phyloP scores from a whole-genome alignment of 2,888 invertebrate species.

The Axea sp. region DNA sequence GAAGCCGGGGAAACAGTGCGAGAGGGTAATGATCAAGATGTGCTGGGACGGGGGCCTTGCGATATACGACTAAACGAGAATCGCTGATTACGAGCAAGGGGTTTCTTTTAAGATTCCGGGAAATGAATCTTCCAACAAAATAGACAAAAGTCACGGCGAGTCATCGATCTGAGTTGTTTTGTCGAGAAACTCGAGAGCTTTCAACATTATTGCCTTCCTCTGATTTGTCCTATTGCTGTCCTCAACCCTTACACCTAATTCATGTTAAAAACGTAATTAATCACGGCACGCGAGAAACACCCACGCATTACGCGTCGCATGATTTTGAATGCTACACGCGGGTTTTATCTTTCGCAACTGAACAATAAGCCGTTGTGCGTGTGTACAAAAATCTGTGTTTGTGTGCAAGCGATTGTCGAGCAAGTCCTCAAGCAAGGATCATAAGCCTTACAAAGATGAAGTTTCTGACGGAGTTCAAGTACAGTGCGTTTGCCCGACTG shows the following conservation, averaged over 20 bases:
- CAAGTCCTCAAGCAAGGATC: conserved; percentile 9
- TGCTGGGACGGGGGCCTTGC: conserved; percentile 3
- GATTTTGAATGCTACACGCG: too few species aligned
- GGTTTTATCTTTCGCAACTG: too few species aligned
- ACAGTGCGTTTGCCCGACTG: conserved; percentile 32
- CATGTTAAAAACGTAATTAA: too few species aligned
- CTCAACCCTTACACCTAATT: too few species aligned
- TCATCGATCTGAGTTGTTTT: conserved; percentile 26
- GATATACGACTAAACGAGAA: conserved; percentile 26
- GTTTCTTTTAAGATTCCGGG: conserved; percentile 33
- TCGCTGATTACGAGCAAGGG: conserved; percentile 34
- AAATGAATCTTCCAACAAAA: conserved; percentile 21
- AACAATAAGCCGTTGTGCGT: too few species aligned
- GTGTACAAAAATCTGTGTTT: too few species aligned
- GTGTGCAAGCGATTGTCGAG: conserved; percentile 14
- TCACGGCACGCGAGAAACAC: too few species aligned
- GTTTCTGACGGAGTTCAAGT: conserved; percentile 33
- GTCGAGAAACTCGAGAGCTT: conserved; percentile 15
- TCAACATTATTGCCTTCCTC: conserved; percentile 25
- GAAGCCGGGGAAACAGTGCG: conserved; percentile 9
- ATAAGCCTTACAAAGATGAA: conserved; percentile 30
- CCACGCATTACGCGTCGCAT: too few species aligned
- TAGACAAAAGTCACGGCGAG: conserved; percentile 24
- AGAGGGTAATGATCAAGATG: conserved; percentile 22
- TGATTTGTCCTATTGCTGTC: background rate